phyloP scores from a whole-genome alignment of 2,797 vertebrate species.

The Cetoscarus ocellatus region DNA sequence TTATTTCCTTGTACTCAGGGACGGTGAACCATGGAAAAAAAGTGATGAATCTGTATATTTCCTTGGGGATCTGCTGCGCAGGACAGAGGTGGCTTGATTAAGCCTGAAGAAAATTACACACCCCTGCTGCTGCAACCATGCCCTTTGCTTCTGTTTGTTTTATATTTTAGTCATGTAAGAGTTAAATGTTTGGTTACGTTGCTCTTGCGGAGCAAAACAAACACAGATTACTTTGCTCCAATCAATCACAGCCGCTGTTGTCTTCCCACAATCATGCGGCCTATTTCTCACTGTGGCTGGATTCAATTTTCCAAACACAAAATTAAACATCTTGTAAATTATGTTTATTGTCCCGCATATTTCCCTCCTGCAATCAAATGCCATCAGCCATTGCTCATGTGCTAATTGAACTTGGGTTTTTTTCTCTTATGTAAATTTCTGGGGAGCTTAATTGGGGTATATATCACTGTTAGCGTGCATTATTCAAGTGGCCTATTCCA shows the following conservation, averaged over 20 bases:
- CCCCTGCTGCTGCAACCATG: conserved; percentile 21
- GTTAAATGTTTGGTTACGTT: conserved; percentile 52
- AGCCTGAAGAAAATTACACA: conserved; percentile 69
- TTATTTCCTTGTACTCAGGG: conserved; percentile 83
- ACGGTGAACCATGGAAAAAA: conserved; percentile 83
- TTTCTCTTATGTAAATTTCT: conserved; percentile 74
- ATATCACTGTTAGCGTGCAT: conserved; percentile 77
- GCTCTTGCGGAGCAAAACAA: conserved; percentile 44
- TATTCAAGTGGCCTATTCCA: conserved; percentile 55
- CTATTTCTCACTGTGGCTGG: conserved; percentile 45
- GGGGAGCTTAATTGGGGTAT: conserved; percentile 73
- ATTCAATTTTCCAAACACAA: conserved; percentile 77
- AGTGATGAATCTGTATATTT: conserved; percentile 87
- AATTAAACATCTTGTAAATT: conserved; percentile 81
- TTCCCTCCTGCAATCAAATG: conserved; percentile 74
- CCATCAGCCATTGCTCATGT: conserved; percentile 71
- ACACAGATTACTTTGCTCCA: conserved; percentile 60
- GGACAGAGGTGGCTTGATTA: conserved; percentile 82
- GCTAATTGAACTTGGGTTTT: conserved; percentile 75
- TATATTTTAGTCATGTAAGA: conserved; percentile 21
- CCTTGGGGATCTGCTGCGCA: conserved; percentile 77
- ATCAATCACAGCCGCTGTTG: conserved; percentile 55
- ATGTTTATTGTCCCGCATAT: conserved; percentile 73
- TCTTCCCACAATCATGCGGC: conserved; percentile 48
- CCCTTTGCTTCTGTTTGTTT: conserved; percentile 15